A percentile compares a stretch with the other conserved stretches of the same genome.
Conservation (phyloP, 2,888 invertebrate species). For the Atrina japonica region DNA sequence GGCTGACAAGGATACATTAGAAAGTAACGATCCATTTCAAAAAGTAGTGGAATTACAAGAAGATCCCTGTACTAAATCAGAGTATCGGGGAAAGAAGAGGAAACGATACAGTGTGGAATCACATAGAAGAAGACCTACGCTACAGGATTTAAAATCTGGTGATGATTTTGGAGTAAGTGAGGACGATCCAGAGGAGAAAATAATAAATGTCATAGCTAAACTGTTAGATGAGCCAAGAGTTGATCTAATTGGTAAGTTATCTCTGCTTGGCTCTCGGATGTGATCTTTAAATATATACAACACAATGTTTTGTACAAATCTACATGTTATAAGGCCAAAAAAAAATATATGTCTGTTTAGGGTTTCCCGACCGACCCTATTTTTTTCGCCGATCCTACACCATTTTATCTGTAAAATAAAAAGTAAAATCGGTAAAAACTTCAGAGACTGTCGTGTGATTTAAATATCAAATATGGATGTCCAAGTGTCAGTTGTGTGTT, state of each 20-base stretch:
- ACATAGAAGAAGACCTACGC: constrained; percentile 9
- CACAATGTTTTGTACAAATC: no score
- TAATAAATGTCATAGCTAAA: constrained; percentile 26
- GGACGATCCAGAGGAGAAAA: constrained; percentile 16
- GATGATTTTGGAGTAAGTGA: constrained; percentile 2
- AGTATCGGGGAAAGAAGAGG: constrained; percentile 10
- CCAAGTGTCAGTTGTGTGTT: no score
- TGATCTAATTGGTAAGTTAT: constrained; percentile 26
- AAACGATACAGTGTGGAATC: background rate
- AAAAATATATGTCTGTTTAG: no score
- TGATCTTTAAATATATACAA: no score
- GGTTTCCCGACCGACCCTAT: no score
- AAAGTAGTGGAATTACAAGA: constrained; percentile 34
- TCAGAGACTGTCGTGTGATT: no score
- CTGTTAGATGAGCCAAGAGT: constrained; percentile 35
- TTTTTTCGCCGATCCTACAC: no score
- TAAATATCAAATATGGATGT: no score
- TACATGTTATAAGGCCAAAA: no score
- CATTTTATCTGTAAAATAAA: no score
- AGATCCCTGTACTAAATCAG: background rate
- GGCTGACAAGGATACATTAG: background rate
- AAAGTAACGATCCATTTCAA: constrained; percentile 36
- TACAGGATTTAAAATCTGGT: background rate
- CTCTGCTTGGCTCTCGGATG: background rate
- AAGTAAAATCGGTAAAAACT: no score